Percentiles rank a stretch among this genome's conserved stretches.
These are phyloP conservation scores for Drosophila quinaria DNA, from an alignment of 2,888 invertebrate species.

Conservation along the genomic window DNA sequence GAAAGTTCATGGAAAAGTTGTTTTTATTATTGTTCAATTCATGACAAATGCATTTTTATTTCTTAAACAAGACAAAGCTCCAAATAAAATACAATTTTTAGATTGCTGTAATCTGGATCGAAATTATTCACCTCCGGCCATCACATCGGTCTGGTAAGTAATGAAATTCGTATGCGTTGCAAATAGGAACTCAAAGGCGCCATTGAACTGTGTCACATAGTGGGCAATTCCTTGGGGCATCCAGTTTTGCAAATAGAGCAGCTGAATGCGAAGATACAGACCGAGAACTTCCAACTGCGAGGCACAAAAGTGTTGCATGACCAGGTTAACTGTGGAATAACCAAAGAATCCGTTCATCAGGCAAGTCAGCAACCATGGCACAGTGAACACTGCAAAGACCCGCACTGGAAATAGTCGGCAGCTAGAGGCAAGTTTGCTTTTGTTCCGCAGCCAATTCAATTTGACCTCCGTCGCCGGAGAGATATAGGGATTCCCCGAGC, in stretches of 20 bases:
- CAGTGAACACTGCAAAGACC: slow-evolving; percentile 19
- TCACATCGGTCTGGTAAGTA: slow-evolving; percentile 44
- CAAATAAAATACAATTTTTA: background rate
- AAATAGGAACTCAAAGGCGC: slow-evolving; percentile 15
- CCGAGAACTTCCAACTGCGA: slow-evolving; percentile 32
- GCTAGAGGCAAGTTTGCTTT: background rate
- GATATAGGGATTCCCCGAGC: slow-evolving; percentile 11
- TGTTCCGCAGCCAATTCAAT: slow-evolving; percentile 40
- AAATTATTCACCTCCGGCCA: slow-evolving; percentile 23
- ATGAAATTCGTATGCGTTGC: slow-evolving; percentile 37
- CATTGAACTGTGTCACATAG: slow-evolving; percentile 24
- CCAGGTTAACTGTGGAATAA: slow-evolving; percentile 45
- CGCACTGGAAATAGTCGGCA: slow-evolving; percentile 29
- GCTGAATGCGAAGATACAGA: slow-evolving; percentile 48
- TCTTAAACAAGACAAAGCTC: background rate
- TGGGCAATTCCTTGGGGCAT: slow-evolving; percentile 3
- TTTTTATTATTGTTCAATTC: slow-evolving; percentile 9
- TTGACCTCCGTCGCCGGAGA: slow-evolving; percentile 47
- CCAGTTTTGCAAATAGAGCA: slow-evolving; percentile 45
- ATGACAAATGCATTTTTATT: slow-evolving; percentile 34
- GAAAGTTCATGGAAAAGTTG: slow-evolving; percentile 43
- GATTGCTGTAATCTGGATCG: background rate
- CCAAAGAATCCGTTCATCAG: slow-evolving; percentile 38
- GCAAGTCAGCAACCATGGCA: slow-evolving; percentile 61
- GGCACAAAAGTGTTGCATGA: slow-evolving; percentile 63